phyloP scores from a whole-genome alignment of 1,140 invertebrate genomes.

The Tetramorium simillimum region DNA sequence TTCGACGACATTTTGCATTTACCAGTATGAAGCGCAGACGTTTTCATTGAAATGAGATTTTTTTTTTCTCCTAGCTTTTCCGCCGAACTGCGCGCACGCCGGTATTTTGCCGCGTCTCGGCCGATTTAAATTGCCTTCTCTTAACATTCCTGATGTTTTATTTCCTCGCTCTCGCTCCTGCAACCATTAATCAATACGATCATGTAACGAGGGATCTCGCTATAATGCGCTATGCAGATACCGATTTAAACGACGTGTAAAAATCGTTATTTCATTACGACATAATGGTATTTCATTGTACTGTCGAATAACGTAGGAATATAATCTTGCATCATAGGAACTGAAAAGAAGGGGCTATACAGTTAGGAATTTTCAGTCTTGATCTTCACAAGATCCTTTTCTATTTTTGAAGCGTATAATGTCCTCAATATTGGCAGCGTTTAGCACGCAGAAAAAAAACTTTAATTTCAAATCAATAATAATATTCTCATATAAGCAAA shows the following conservation, averaged over 20 bases:
- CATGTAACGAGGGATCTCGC: slow-evolving; percentile 7
- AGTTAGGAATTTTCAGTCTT: neutral
- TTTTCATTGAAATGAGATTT: slow-evolving; percentile 27
- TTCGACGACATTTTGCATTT: slow-evolving; percentile 32
- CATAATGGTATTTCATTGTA: neutral
- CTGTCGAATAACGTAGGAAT: neutral
- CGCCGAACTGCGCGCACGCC: neutral
- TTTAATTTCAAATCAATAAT: too few species aligned
- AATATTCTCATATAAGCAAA: too few species aligned
- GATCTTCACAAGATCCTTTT: too few species aligned
- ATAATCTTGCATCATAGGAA: neutral
- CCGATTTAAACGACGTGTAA: slow-evolving; percentile 5
- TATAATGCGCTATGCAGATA: neutral
- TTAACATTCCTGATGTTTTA: slow-evolving; percentile 26
- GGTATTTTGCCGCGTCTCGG: neutral
- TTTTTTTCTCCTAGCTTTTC: neutral
- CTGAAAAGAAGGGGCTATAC: neutral
- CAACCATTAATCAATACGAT: neutral
- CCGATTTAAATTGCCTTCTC: slow-evolving; percentile 24
- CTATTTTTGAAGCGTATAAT: neutral
- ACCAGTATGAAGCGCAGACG: slow-evolving; percentile 9
- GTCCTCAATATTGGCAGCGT: neutral
- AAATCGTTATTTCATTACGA: neutral
- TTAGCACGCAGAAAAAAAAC: too few species aligned
- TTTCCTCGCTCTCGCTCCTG: neutral